Evolutionary conservation across 2,888 invertebrate genomes (phyloP).

Genomic region (Heliconius sara): DNA sequence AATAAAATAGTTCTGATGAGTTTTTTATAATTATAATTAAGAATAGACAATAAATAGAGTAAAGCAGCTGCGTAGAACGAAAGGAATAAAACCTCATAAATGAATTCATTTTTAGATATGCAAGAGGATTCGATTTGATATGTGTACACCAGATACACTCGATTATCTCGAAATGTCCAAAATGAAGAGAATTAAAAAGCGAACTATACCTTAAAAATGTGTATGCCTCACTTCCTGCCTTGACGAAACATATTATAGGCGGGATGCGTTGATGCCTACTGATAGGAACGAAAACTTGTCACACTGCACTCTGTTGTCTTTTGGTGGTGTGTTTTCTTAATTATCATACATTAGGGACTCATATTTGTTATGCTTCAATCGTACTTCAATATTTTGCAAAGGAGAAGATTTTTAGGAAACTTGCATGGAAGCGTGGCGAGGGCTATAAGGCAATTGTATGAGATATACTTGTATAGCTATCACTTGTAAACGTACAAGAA

Average conservation of each 20-base stretch:
- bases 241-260: no score
- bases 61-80: neutral
- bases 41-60: conserved; percentile 1
- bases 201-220: neutral
- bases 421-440: neutral
- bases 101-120: neutral
- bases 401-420: neutral
- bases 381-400: no score
- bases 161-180: neutral
- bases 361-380: neutral
- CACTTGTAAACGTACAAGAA: neutral
- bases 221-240: neutral
- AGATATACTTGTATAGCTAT: neutral
- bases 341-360: neutral
- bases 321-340: no score
- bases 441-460: neutral
- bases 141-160: neutral
- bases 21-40: neutral
- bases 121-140: neutral
- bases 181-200: neutral
- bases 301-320: no score
- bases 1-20: neutral
- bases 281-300: no score
- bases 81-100: neutral
- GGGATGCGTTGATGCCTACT: neutral